Evolutionary conservation across 2,113 vertebrate species (phyloP).

Genomic region (Corythaixoides concolor): DNA sequence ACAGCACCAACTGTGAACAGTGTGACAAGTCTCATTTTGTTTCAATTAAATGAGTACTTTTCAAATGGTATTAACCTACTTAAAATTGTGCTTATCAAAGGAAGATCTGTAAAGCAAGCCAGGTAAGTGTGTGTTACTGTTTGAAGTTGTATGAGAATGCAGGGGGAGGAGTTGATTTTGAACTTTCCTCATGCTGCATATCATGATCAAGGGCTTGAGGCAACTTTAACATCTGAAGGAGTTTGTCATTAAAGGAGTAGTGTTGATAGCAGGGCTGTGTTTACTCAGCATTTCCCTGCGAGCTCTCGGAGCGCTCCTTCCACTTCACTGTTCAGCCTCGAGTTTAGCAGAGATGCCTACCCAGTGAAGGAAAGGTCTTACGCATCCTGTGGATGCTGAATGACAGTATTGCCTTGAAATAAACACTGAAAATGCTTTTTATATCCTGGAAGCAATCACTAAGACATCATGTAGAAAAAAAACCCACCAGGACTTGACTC

Average conservation of each 20-base stretch:
- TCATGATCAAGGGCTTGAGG: constrained; percentile 17
- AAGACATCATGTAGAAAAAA: neutral
- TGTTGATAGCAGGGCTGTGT: constrained; percentile 17
- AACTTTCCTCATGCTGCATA: constrained; percentile 5
- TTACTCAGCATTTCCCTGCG: constrained; percentile 37
- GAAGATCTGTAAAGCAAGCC: constrained; percentile 44
- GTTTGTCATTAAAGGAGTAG: neutral
- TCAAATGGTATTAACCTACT: constrained; percentile 31
- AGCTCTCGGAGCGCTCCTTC: neutral
- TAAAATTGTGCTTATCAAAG: constrained; percentile 51
- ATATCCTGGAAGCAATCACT: neutral
- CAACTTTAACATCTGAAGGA: constrained; percentile 46
- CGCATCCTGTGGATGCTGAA: neutral
- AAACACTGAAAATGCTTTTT: neutral
- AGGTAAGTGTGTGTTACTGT: constrained; percentile 21
- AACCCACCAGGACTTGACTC: neutral
- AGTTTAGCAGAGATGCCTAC: neutral
- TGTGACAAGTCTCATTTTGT: constrained; percentile 23
- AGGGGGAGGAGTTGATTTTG: constrained; percentile 33
- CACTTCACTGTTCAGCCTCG: neutral
- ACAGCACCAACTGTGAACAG: neutral
- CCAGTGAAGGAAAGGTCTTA: neutral
- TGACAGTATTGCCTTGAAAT: neutral
- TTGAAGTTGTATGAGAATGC: constrained; percentile 21
- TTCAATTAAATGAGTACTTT: neutral